Evolutionary conservation across 2,888 invertebrate species (phyloP).

Genomic region (Pharmacophagus antenor): DNA sequence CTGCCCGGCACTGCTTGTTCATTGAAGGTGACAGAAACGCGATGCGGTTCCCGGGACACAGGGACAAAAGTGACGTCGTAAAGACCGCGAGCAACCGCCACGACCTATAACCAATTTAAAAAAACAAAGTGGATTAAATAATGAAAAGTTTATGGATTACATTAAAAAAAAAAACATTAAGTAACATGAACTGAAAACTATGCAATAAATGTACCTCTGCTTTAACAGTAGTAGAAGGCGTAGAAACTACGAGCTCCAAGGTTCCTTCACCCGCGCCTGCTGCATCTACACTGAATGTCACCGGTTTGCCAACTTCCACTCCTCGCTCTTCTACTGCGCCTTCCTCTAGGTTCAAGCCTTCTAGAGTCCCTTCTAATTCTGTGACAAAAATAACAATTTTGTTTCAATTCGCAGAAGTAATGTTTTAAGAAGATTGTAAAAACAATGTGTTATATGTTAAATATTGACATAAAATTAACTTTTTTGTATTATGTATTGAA

Average conservation of each 20-base stretch:
- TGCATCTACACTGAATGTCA: constrained; percentile 96
- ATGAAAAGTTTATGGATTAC: too few relatives aligned
- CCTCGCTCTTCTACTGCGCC: constrained; percentile 68
- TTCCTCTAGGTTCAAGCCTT: constrained; percentile 72
- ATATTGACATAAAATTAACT: too few relatives aligned
- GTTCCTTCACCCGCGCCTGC: constrained; percentile 97
- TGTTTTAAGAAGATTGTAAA: too few relatives aligned
- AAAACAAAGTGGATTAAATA: too few relatives aligned
- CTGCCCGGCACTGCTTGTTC: constrained; percentile 94
- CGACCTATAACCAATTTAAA: constrained; percentile 80
- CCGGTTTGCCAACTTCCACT: constrained; percentile 89
- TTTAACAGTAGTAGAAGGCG: constrained; percentile 92
- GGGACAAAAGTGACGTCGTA: constrained; percentile 97
- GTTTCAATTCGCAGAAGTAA: neutral
- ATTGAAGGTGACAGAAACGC: constrained; percentile 96
- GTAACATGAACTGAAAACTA: too few relatives aligned
- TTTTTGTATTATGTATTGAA: too few relatives aligned
- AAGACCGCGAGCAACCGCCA: constrained; percentile 93
- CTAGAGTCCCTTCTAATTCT: constrained; percentile 76
- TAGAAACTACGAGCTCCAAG: constrained; percentile 94
- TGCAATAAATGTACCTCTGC: constrained; percentile 83
- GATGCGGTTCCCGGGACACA: constrained; percentile 93
- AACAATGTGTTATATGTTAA: too few relatives aligned
- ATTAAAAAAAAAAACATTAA: too few relatives aligned
- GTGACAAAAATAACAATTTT: too few relatives aligned